These are phyloP conservation scores for Emydura subglobosa DNA, from an alignment of 2,113 vertebrate species.

Conservation along the genomic window DNA sequence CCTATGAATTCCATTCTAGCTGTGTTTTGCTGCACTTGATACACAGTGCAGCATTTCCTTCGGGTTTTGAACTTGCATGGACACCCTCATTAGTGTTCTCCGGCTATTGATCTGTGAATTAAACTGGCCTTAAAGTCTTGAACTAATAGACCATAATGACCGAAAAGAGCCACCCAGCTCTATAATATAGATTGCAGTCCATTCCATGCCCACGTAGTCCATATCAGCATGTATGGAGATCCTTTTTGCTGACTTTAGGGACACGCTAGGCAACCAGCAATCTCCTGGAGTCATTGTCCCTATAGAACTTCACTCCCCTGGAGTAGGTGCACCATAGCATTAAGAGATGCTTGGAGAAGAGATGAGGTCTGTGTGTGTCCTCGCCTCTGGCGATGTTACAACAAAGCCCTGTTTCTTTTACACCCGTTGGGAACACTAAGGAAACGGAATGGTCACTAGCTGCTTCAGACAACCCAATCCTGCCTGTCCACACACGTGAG, in stretches of 20 bases:
- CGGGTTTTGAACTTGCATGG: neutral
- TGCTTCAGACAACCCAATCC: neutral
- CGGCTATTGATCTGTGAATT: neutral
- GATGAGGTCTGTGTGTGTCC: neutral
- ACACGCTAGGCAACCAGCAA: neutral
- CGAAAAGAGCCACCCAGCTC: rapidly evolving
- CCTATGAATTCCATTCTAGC: neutral
- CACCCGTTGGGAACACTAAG: neutral
- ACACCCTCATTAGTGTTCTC: neutral
- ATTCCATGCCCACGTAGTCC: neutral
- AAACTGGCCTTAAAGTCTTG: neutral
- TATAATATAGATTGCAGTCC: neutral
- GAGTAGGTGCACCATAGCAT: neutral
- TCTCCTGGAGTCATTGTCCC: neutral
- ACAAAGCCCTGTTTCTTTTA: neutral
- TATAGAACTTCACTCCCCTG: neutral
- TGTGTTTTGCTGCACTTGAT: rapidly evolving
- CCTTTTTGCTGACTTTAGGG: rapidly evolving
- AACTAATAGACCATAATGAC: neutral
- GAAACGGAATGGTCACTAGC: neutral
- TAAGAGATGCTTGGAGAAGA: neutral
- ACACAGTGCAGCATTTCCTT: neutral
- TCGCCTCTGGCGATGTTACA: neutral
- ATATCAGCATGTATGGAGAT: rapidly evolving
- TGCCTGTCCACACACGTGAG: neutral